Evolutionary conservation across 2,797 vertebrate genomes (phyloP), one percentile per base, ranked within the genome.

Genomic region (Pyrocephalus nanus): DNA sequence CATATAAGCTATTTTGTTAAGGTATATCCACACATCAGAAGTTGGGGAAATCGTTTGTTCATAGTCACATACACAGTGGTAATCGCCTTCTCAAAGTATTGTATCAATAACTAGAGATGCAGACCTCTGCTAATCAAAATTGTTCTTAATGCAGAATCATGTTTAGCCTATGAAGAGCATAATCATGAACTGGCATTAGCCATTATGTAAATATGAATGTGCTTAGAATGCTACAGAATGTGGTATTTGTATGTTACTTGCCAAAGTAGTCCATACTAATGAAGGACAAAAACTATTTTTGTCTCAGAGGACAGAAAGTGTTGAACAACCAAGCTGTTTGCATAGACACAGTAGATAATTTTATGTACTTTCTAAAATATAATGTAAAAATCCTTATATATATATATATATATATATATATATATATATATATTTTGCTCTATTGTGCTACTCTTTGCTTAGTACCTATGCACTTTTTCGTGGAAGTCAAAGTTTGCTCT

Each of bases 171-270:
- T 93, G 88, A 87, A 92, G 94, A 95, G 64, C 62, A 38, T 92
- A 92, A 94, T 92, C 50, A 83, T 72, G 90, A 86, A 29, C 76
- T 88, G 75, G 82, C 86, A 79, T 89, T 93, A 96, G 40, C 60
- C 53, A 34, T 85, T 90, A 91, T 77, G 92, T 91, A 93, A 92
- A 83, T 92, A 88, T 66, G 76, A 92, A 90, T 86, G 53, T 92
- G 62, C 80, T 84, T 87, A 88, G 75, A 96, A 40, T 95, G 87
- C 91, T 90, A 78, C 30, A 58, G 48, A 23, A 10, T 92, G 36
- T 83, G 65, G 60, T 92, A 77, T 95, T 92, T 94, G 40, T 90
- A 55, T 86, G 26, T 93, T 90, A 60, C 54, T 88, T 96, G 83
- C 48, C 42, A 83, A 75, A 95, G 32, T 75, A 87, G 87, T 94